Percentiles rank a stretch among this genome's conserved stretches.
Conservation (phyloP, 1,140 invertebrate genomes). For the Leptestheria dahalacensis region DNA sequence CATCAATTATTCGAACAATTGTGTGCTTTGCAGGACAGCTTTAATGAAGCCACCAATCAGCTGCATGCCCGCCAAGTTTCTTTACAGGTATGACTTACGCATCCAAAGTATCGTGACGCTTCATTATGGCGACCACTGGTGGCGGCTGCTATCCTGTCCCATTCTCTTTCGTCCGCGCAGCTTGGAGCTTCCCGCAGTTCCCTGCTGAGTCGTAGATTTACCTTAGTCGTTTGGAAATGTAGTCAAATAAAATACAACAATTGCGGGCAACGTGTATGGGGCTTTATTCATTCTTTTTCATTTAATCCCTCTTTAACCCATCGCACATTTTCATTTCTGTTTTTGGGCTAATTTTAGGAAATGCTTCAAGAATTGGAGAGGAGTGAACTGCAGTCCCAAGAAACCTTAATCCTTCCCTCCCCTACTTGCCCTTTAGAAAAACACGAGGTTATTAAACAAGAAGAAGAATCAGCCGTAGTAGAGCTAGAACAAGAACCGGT, state of each 20-base stretch:
- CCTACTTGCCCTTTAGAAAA: too few species aligned
- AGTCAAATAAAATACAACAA: not conserved
- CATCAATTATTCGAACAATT: conserved; percentile 39
- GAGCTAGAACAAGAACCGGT: too few species aligned
- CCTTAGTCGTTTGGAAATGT: not conserved
- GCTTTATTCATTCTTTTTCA: not conserved
- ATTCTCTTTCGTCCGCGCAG: not conserved
- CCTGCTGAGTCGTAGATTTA: not conserved
- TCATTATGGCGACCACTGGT: not conserved
- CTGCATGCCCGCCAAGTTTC: conserved; percentile 38
- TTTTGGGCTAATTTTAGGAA: not conserved
- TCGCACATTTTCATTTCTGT: not conserved
- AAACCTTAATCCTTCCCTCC: too few species aligned
- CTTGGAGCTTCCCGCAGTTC: not conserved
- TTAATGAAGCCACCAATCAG: conserved; percentile 37
- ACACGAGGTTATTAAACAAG: too few species aligned
- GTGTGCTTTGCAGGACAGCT: conserved; percentile 33
- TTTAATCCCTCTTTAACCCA: not conserved
- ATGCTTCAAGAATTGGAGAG: too few species aligned
- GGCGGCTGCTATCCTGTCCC: not conserved
- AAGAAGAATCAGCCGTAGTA: too few species aligned
- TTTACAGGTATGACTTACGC: conserved; percentile 30
- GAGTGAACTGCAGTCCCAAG: too few species aligned
- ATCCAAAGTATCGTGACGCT: not conserved
- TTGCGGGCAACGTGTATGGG: not conserved